Base-by-base conservation (phyloP, 2,113 vertebrate species). In the Gallinago paraguaiae region DNA sequence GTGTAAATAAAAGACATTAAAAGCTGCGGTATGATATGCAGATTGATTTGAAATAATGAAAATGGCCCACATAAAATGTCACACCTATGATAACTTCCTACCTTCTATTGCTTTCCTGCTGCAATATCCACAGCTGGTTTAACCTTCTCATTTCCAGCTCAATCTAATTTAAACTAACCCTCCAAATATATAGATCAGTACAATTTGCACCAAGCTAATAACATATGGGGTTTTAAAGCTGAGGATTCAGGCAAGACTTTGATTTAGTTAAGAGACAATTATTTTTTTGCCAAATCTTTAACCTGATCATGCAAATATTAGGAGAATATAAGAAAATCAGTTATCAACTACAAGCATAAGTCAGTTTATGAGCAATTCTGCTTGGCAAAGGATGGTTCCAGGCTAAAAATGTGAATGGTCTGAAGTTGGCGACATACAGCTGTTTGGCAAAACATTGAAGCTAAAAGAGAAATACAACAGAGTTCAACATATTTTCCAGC, bases 281-380 rank as follows among this genome's bases (percentile, higher is more conserved):
- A 39, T 54, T 35, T 60, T n/a, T 67, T 93, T 95, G 41, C 75
- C 82, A 95, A 86, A 88, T 95, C 74, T 94, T 95, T 95, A 95
- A 96, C 72, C 67, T 92, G 63, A 93, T 88, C 53, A 83, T 91
- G 91, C 48, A 94, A 5, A 5, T 67, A 86, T 81, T 79, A 80
- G 64, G 35, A 97, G 25, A 93, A 91, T 37, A 28, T 50, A 48
- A 78, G 31, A 61, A 9, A 50, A 53, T 63, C 16, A 89, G 68
- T 81, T 86, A 74, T 81, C 51, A 81, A 85, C 63, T 30, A 63
- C 64, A 92, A 95, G n/a, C 54, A 85, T 31, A 88, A 19, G 10
- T 23, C 59, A 92, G 50, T 3, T 81, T 77, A 80, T n/a, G 22
- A 35, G 37, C 71, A 75, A 71, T 85, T 60, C 82, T 71, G 15